Percentiles rank a stretch among this genome's conserved stretches.
These are phyloP conservation scores for Parotocinclus haroldoi DNA, from an alignment of 2,797 vertebrate species.

Conservation along the genomic window DNA sequence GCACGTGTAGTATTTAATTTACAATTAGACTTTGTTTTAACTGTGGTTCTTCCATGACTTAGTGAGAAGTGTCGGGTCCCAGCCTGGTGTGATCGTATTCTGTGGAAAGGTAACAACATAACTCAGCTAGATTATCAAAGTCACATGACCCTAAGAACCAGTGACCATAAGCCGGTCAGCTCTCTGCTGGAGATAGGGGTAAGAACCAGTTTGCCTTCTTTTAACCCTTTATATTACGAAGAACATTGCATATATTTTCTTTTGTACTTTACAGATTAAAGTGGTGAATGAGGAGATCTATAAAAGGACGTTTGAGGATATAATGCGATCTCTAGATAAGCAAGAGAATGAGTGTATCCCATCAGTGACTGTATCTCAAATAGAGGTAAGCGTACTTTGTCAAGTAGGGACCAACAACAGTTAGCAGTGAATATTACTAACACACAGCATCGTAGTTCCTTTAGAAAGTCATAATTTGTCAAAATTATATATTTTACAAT, in stretches of 20 bases:
- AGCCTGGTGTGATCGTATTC: conserved; percentile 94
- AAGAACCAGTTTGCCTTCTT: conserved; percentile 40
- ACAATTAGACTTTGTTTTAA: too few species aligned
- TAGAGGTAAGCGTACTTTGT: conserved; percentile 74
- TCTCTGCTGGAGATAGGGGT: conserved; percentile 86
- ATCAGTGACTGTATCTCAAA: conserved; percentile 81
- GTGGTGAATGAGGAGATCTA: conserved; percentile 81
- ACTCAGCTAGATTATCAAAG: conserved; percentile 84
- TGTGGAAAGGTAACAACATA: conserved; percentile 88
- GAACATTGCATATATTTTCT: neutral
- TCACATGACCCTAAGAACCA: conserved; percentile 89
- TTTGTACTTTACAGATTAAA: conserved; percentile 77
- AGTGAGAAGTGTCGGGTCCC: conserved; percentile 95
- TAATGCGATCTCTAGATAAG: conserved; percentile 89
- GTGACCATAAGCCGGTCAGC: conserved; percentile 98
- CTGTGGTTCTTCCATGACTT: too few species aligned
- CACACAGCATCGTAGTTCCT: too few species aligned
- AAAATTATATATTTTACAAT: too few species aligned
- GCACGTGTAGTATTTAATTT: too few species aligned
- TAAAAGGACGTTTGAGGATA: conserved; percentile 88
- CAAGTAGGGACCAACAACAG: too few species aligned
- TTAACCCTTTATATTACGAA: neutral
- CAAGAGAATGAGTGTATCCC: conserved; percentile 97
- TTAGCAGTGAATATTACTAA: too few species aligned
- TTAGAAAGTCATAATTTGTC: too few species aligned